A percentile compares a stretch with the other conserved stretches of the same genome.
Conservation (phyloP, 2,113 vertebrate species). For the Callorhinus ursinus region DNA sequence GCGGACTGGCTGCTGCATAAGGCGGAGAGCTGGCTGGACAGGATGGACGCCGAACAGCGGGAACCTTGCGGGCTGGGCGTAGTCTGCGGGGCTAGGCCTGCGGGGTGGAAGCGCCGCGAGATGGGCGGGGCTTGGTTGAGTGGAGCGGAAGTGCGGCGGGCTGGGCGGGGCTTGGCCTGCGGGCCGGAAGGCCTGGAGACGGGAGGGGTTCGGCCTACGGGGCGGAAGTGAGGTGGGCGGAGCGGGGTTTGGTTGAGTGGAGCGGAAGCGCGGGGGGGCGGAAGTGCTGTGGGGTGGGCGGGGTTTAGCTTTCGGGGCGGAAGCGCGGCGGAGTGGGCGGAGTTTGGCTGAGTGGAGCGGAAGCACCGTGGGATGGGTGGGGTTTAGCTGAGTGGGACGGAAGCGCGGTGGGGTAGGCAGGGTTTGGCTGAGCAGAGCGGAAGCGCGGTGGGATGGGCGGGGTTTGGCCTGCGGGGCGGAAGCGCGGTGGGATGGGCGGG, state of each 20-base stretch:
- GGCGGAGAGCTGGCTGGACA: not conserved
- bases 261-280: no score
- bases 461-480: not conserved
- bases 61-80: accelerated
- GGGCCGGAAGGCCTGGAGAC: no score
- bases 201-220: no score
- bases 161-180: not conserved
- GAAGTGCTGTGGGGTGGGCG: accelerated
- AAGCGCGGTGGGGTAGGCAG: accelerated
- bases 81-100: not conserved
- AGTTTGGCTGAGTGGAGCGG: not conserved
- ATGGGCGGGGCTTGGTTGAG: no score
- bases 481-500: no score
- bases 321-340: not conserved
- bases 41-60: accelerated
- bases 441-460: no score
- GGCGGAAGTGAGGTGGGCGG: no score
- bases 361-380: no score
- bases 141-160: accelerated
- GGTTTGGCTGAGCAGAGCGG: not conserved
- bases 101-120: no score
- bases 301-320: accelerated
- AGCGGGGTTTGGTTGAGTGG: no score
- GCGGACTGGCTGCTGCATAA: no score
- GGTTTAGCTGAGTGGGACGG: not conserved